Evolutionary conservation across 1,140 invertebrate genomes (phyloP).

Genomic region (Drosophila tropicalis): DNA sequence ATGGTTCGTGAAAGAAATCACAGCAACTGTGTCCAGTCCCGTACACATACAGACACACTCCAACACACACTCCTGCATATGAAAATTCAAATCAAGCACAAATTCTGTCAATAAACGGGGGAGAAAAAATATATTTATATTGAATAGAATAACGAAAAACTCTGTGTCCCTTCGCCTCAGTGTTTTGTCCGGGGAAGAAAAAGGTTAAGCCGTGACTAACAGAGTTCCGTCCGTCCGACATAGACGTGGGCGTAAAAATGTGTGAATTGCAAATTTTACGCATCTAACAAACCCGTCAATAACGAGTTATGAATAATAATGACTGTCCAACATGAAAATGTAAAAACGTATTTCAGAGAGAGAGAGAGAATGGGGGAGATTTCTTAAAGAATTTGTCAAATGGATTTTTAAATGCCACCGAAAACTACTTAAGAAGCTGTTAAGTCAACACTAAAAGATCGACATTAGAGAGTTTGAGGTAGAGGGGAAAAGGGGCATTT

Average conservation of each 20-base stretch:
- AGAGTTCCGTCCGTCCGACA: slow-evolving; percentile 36
- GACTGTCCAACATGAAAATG: slow-evolving; percentile 32
- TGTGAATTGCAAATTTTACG: slow-evolving; percentile 80
- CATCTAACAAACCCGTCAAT: slow-evolving; percentile 26
- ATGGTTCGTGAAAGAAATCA: slow-evolving; percentile 75
- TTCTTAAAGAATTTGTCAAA: slow-evolving; percentile 7
- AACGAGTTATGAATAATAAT: slow-evolving; percentile 81
- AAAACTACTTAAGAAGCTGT: slow-evolving; percentile 74
- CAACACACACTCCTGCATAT: slow-evolving; percentile 43
- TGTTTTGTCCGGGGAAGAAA: neutral
- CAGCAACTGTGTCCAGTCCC: slow-evolving; percentile 71
- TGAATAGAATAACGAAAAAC: neutral
- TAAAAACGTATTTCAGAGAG: slow-evolving; percentile 18
- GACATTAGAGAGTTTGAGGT: no score
- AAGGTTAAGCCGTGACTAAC: slow-evolving; percentile 65
- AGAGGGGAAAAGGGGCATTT: slow-evolving; percentile 43
- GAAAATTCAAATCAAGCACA: slow-evolving; percentile 79
- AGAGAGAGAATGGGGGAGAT: neutral
- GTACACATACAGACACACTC: slow-evolving; percentile 25
- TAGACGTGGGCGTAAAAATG: slow-evolving; percentile 62
- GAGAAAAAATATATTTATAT: slow-evolving; percentile 27
- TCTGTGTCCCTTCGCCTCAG: no score
- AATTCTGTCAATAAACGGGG: slow-evolving; percentile 74
- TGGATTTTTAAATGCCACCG: slow-evolving; percentile 27
- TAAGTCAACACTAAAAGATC: slow-evolving; percentile 49